Conservation (phyloP, 2,797 vertebrate genomes). For the Anguilla marmorata region DNA sequence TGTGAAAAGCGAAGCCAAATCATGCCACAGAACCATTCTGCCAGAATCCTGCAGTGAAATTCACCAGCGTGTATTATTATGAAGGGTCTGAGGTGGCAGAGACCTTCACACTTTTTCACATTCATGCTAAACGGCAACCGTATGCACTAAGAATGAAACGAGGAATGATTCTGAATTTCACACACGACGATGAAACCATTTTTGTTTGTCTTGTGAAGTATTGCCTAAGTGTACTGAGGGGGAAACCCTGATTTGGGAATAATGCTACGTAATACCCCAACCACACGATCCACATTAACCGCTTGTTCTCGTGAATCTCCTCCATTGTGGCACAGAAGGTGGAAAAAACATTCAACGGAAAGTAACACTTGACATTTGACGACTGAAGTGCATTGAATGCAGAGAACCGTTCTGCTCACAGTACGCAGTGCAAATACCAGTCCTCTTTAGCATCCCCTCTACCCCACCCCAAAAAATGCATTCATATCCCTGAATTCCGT, state of each 20-base stretch:
- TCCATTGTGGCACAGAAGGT: neutral
- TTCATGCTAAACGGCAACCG: neutral
- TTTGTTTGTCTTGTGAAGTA: neutral
- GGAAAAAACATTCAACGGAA: slow-evolving; percentile 28
- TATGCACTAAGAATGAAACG: slow-evolving; percentile 3
- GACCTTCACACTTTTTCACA: neutral
- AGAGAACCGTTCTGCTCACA: slow-evolving; percentile 5
- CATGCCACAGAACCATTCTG: neutral
- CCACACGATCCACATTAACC: neutral
- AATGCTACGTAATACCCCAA: neutral
- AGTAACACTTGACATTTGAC: slow-evolving; percentile 32
- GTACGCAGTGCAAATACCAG: slow-evolving; percentile 12
- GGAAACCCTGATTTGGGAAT: neutral
- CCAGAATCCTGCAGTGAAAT: neutral
- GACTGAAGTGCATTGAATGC: slow-evolving; percentile 25
- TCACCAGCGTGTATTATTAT: neutral
- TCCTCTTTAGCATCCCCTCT: neutral
- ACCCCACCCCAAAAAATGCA: slow-evolving; percentile 41
- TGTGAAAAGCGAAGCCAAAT: neutral
- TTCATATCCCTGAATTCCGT: slow-evolving; percentile 61
- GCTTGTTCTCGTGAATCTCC: neutral
- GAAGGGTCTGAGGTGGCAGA: neutral
- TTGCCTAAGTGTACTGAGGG: neutral
- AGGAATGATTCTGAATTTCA: slow-evolving; percentile 16
- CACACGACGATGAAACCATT: neutral